These are phyloP conservation scores for Margaritifera margaritifera DNA, from an alignment of 2,888 invertebrate species.

Conservation along the genomic window DNA sequence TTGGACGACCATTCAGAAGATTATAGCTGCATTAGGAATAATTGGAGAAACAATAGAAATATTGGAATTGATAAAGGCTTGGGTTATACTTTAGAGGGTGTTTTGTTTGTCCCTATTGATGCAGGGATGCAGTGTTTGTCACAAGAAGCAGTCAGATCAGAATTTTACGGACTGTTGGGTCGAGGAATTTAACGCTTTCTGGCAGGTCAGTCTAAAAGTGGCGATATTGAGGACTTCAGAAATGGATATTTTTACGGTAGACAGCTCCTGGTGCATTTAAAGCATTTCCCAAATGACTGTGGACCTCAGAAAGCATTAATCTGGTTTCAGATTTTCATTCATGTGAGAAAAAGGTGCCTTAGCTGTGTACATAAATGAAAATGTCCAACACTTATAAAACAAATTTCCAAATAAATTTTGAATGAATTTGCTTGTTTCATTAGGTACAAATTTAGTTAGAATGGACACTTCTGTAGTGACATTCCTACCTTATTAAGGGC, in stretches of 20 bases:
- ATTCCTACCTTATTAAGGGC: too few relatives aligned
- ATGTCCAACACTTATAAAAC: too few relatives aligned
- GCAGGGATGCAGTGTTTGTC: conserved; percentile 13
- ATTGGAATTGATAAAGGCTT: conserved; percentile 46
- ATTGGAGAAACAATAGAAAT: conserved; percentile 49
- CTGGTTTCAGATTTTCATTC: conserved; percentile 18
- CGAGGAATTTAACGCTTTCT: conserved; percentile 24
- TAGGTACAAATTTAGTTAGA: too few relatives aligned
- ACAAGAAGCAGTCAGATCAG: conserved; percentile 23
- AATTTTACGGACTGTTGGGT: conserved; percentile 25
- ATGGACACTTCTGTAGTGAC: too few relatives aligned
- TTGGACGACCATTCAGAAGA: conserved; percentile 47
- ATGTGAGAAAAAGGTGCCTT: too few relatives aligned
- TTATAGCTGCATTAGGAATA: conserved; percentile 51
- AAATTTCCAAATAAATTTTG: too few relatives aligned
- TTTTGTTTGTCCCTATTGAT: conserved; percentile 22
- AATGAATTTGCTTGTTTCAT: too few relatives aligned
- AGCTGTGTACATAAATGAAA: too few relatives aligned
- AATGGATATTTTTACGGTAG: conserved; percentile 9
- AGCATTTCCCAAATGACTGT: conserved; percentile 19
- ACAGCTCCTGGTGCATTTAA: conserved; percentile 21
- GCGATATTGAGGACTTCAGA: conserved; percentile 16
- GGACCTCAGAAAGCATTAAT: conserved; percentile 22
- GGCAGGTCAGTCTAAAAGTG: conserved; percentile 33
- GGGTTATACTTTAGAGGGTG: conserved; percentile 29